Evolutionary conservation across 2,797 vertebrate species (phyloP).

Genomic region (Eptatretus atami): DNA sequence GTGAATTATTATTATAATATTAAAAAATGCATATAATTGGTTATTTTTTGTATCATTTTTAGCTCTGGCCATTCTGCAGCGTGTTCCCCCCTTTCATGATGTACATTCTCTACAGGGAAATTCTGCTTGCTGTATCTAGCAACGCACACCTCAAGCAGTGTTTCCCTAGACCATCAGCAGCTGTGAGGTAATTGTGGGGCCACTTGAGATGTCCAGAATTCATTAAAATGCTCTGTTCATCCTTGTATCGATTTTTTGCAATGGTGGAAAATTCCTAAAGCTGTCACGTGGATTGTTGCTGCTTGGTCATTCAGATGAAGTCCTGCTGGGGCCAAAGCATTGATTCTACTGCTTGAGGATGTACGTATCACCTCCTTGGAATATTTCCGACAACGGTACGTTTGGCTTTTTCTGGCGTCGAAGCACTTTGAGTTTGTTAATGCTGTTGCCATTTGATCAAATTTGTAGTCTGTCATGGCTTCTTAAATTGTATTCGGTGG

Average conservation of each 20-base stretch:
- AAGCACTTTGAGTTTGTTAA: too few species aligned
- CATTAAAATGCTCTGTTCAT: too few species aligned
- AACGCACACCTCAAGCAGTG: constrained; percentile 26
- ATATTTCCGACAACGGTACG: not conserved
- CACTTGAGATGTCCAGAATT: too few species aligned
- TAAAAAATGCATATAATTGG: too few species aligned
- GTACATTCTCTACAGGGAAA: constrained; percentile 17
- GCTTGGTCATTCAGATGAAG: not conserved
- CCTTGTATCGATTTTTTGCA: too few species aligned
- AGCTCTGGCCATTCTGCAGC: not conserved
- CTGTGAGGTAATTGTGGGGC: constrained; percentile 31
- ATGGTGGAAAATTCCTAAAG: too few species aligned
- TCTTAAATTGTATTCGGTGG: too few species aligned
- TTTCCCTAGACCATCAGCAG: constrained; percentile 44
- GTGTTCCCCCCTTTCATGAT: constrained; percentile 1
- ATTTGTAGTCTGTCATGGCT: too few species aligned
- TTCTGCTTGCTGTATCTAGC: constrained; percentile 43
- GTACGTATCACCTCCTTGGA: not conserved
- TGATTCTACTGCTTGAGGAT: constrained; percentile 4
- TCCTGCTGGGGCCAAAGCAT: not conserved
- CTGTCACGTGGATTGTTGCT: too few species aligned
- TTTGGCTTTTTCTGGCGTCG: too few species aligned
- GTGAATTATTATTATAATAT: too few species aligned
- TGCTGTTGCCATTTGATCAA: too few species aligned
- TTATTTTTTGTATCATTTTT: not conserved